Base-by-base conservation (phyloP, 2,888 invertebrate species). In the Scelioninae gen. 2 region DNA sequence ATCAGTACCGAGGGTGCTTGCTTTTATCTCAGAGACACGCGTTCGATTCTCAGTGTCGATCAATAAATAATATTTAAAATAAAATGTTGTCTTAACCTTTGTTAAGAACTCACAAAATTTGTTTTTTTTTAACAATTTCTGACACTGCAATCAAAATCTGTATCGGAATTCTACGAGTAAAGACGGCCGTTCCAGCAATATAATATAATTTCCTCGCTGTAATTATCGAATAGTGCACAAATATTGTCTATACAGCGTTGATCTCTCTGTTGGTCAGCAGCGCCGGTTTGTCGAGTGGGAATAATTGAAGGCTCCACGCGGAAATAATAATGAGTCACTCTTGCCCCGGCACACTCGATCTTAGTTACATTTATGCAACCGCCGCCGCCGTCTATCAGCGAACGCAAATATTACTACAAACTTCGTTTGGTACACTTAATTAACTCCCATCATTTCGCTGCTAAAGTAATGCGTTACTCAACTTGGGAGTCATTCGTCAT, bases 301-400 rank as follows among this genome's bases (percentile, higher is more conserved):
- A 70, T 71, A 68, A 57, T 76, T 63, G 73, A 63, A 72, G 60
- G 68, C 50, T 65, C 63, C 64, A 65, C 70, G 57, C 70, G 64
- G 70, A 71, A 68, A 68, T 68, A 68, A 61, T 70, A 61, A 73
- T 73, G 68, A 73, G 68, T 73, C 73, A 73, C 33, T 13, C 58
- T 68, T 46, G 58, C 64, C 45, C 63, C 63, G 15, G 58, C 61
- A 48, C 50, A 31, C 52, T 46, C 13, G 25, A 73, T 73, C 68
- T 68, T 63, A 68, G 55, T 50, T 50, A 57, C 63, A 31, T 53
- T 53, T 53, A 53, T 60, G 41, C 60, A 72, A 52, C 45, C 31
- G 39, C 41, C 25, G 13, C 50, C 18, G 43, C 50, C 52, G 2
- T 31, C 6, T 61, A 46, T 43, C 33, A 13, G 28, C 4, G 3